Base-by-base conservation (phyloP, 1,140 invertebrate species). In the Bombus terrestris region DNA sequence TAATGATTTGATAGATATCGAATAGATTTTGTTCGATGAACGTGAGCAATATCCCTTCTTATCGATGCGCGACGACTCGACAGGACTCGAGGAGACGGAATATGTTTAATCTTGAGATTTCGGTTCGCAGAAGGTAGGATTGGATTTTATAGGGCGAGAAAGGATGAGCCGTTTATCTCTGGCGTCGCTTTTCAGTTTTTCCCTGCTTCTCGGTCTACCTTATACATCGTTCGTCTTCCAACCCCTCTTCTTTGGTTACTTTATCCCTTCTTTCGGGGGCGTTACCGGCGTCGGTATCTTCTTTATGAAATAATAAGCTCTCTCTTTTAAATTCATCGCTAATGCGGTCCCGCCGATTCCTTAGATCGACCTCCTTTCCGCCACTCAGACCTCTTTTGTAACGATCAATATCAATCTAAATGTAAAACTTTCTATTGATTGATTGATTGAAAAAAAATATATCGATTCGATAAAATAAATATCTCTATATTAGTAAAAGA, bases 111-210 rank as follows among this genome's bases (percentile, higher is more conserved):
- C 90, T 87, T 87, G 80, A 91, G 88, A 94, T 93, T 89, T 91
- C 90, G 90, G 89, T 91, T 90, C 88, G 89, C 83, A 88, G 88
- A 88, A 91, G 87, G 85, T 87, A 87, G 86, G 92, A 93, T 93
- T 91, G 92, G 92, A 94, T 93, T 92, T 92, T 88, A 76, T 83
- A 90, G 84, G 89, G 92, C 91, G 91, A 91, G 85, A 91, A 83
- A 91, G 92, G 93, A 94, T 95, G 93, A 95, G 94, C 94, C 94
- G 94, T 95, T 95, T 95, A 95, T 94, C 94, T 94, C 92, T 87
- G 92, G 94, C 93, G 92, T 95, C 94, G 93, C 94, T 94, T 95
- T 94, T 94, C 94, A 94, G 93, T 94, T 94, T 94, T 94, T 92
- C 89, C 86, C 88, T 87, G 83, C 85, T 86, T 79, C 77, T 32